Percentiles rank a stretch among this genome's conserved stretches.
Conservation (phyloP, 2,888 invertebrate genomes). For the Dichetophora obliterata region DNA sequence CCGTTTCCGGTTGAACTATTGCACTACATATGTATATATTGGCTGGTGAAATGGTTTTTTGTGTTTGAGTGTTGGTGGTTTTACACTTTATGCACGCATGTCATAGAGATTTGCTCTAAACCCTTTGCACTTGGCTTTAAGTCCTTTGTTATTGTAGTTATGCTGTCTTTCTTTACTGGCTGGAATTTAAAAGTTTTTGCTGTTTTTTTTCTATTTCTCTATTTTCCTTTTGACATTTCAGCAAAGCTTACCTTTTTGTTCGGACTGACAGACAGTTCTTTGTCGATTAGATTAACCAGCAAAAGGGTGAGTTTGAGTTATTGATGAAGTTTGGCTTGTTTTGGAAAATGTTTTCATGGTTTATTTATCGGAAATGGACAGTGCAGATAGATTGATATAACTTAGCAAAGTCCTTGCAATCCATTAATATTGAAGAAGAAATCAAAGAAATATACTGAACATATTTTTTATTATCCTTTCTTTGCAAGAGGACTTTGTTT, state of each 20-base stretch:
- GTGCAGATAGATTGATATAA: constrained; percentile 52
- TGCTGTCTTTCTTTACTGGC: constrained; percentile 3
- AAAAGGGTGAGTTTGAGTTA: constrained; percentile 26
- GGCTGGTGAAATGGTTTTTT: background rate
- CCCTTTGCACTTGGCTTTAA: constrained; percentile 24
- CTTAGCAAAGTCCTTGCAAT: constrained; percentile 33
- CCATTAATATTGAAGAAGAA: constrained; percentile 31
- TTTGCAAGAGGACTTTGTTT: background rate
- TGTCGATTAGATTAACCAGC: constrained; percentile 15
- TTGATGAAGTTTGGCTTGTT: constrained; percentile 30
- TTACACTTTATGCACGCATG: constrained; percentile 40
- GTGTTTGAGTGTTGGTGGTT: constrained; percentile 33
- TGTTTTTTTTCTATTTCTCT: background rate
- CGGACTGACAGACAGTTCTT: constrained; percentile 26
- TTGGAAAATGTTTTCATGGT: constrained; percentile 38
- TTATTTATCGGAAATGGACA: constrained; percentile 53
- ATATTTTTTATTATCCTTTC: constrained; percentile 13
- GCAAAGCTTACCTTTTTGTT: constrained; percentile 22
- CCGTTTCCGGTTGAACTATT: constrained; percentile 35
- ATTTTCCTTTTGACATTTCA: constrained; percentile 23
- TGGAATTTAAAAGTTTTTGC: constrained; percentile 12
- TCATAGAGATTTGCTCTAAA: constrained; percentile 32
- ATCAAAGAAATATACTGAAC: background rate
- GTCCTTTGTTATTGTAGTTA: background rate
- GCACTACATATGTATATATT: background rate